Conservation (phyloP, 2,888 invertebrate species). For the Caenorhabditis angaria region DNA sequence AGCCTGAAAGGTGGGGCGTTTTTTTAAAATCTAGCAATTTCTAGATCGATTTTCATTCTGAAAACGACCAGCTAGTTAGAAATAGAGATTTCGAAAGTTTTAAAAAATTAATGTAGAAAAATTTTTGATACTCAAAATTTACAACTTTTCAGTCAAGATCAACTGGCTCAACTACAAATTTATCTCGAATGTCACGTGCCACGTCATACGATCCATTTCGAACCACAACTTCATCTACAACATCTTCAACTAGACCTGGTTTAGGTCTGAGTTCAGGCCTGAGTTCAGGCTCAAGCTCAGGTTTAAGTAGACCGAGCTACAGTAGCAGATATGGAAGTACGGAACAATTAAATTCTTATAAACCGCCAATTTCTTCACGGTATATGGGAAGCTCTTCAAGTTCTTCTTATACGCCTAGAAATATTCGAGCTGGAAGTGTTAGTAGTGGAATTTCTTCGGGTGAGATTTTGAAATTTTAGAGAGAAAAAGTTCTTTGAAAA, state of each 20-base stretch:
- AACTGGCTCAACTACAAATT: slow-evolving; percentile 5
- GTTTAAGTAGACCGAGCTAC: no score
- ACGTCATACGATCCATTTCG: slow-evolving; percentile 48
- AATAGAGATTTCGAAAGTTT: not conserved
- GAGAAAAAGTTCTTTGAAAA: not conserved
- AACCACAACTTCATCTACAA: slow-evolving; percentile 9
- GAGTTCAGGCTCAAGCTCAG: no score
- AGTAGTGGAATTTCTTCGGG: slow-evolving; percentile 23
- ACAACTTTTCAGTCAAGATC: not conserved
- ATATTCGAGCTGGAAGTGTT: slow-evolving; percentile 40
- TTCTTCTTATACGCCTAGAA: slow-evolving; percentile 23
- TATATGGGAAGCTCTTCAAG: slow-evolving; percentile 17
- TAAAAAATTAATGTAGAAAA: not conserved
- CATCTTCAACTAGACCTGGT: not conserved
- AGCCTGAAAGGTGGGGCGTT: no score
- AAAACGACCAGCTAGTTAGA: no score
- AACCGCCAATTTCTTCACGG: slow-evolving; percentile 26
- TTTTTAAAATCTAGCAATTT: no score
- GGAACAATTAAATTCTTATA: slow-evolving; percentile 35
- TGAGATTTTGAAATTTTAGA: not conserved
- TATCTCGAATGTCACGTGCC: slow-evolving; percentile 42
- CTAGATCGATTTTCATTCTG: no score
- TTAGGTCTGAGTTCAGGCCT: not conserved
- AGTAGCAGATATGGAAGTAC: slow-evolving; percentile 30
- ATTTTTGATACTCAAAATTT: not conserved